Base-by-base conservation (phyloP, 2,797 vertebrate genomes). In the Ctenopoma kingsleyae region DNA sequence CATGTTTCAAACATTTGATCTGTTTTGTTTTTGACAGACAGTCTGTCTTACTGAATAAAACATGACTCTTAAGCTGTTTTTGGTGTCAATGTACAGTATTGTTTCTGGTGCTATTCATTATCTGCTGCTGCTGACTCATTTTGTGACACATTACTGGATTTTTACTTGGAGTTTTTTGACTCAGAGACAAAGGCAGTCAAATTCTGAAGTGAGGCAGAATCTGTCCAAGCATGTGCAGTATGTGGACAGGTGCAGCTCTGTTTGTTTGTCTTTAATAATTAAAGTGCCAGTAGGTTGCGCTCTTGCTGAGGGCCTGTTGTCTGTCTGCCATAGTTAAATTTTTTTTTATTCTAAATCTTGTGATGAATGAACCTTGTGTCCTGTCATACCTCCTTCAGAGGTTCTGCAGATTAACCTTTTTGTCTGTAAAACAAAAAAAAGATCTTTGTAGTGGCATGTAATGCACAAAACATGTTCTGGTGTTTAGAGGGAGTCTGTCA, bases 201-300 rank as follows among this genome's bases (percentile, higher is more conserved):
- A 81, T 67, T 74, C 62, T 59, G n/a, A 78, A 73, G 61, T 67
- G 30, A 56, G 63, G 52, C 59, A 62, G 86, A 87, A 89, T 92
- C 76, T 91, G 87, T 89, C 87, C 82, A 83, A 90, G 85, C 87
- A 74, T 77, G 85, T 88, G 84, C 82, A 78, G 62, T 69, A 84
- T 80, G 69, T 82, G 76, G 78, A 80, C 87, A 89, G 84, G 85
- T 89, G 86, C 81, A 91, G 83, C 75, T 88, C 78, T 74, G 82
- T 87, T 82, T 89, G 78, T 89, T 86, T 87, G 71, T 86, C 78
- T 82, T 66, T 58, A 78, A 87, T 89, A 82, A 90, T 89, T 91
- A 83, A 90, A 85, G 73, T 77, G 64, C 69, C 75, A 68, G 78
- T 55, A 20, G 69, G 58, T 23, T 73, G 12, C 67, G 57, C 62